Conservation (phyloP, 1,140 invertebrate species). For the Brachionus calyciflorus region DNA sequence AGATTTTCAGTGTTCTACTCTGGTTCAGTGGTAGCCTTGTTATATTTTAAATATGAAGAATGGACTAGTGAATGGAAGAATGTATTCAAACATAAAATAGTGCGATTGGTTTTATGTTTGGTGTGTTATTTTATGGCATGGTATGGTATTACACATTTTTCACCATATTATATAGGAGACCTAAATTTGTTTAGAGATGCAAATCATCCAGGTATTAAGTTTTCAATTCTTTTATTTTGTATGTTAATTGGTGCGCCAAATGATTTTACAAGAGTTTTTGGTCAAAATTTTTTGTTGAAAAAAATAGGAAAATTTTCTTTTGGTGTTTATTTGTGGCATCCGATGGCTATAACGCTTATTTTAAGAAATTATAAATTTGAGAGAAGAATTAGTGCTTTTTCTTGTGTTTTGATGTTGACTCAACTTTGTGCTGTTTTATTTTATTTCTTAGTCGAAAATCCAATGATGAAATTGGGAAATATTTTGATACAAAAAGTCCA, state of each 20-base stretch:
- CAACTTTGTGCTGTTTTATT: no score
- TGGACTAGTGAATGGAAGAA: no score
- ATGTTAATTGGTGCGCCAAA: neutral
- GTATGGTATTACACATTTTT: neutral
- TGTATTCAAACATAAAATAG: neutral
- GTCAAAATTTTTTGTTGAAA: neutral
- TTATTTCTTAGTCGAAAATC: no score
- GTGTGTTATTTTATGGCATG: neutral
- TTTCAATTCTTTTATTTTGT: neutral
- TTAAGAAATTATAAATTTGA: no score
- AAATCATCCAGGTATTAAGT: neutral
- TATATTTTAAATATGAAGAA: neutral
- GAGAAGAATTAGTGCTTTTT: no score
- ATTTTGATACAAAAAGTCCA: no score
- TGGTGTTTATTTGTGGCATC: no score
- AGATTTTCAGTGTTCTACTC: neutral
- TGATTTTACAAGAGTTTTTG: neutral
- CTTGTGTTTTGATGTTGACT: no score
- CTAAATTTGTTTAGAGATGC: neutral
- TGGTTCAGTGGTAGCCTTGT: neutral
- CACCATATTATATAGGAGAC: neutral
- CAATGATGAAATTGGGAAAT: no score
- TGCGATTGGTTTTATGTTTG: neutral
- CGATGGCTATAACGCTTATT: no score
- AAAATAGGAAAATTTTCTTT: neutral